These are phyloP conservation scores for Coturnix japonica DNA, from an alignment of 2,113 vertebrate species.

Conservation along the genomic window DNA sequence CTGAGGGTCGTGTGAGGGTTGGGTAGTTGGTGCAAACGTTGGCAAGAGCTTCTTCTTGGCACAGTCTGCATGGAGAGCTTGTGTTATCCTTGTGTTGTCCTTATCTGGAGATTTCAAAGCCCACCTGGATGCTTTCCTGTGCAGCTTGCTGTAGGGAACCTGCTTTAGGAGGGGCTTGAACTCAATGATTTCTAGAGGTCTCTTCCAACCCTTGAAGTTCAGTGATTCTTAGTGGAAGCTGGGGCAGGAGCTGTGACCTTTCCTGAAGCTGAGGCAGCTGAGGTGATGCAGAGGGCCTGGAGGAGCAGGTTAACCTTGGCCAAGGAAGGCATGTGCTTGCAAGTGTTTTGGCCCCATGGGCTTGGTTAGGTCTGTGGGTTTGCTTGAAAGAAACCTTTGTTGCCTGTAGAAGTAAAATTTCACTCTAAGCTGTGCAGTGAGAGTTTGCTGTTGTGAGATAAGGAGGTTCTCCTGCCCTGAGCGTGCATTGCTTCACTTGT, in stretches of 20 bases:
- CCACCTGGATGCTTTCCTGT: too few relatives aligned
- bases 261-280: not conserved
- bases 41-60: too few relatives aligned
- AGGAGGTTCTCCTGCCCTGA: not conserved
- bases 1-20: accelerated
- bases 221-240: too few relatives aligned
- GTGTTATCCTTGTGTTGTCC: too few relatives aligned
- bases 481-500: not conserved
- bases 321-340: accelerated
- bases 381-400: not conserved
- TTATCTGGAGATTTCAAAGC: too few relatives aligned
- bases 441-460: not conserved
- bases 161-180: too few relatives aligned
- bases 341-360: accelerated
- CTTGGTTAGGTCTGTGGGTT: not conserved
- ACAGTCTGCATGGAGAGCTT: too few relatives aligned
- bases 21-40: too few relatives aligned
- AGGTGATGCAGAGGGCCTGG: not conserved
- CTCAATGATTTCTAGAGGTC: too few relatives aligned
- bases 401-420: not conserved
- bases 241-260: not conserved
- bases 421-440: too few relatives aligned
- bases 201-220: too few relatives aligned
- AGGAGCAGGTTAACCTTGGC: accelerated
- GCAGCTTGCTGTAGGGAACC: too few relatives aligned